Conservation (phyloP, 2,113 vertebrate species). For the Phyllostomus hastatus region DNA sequence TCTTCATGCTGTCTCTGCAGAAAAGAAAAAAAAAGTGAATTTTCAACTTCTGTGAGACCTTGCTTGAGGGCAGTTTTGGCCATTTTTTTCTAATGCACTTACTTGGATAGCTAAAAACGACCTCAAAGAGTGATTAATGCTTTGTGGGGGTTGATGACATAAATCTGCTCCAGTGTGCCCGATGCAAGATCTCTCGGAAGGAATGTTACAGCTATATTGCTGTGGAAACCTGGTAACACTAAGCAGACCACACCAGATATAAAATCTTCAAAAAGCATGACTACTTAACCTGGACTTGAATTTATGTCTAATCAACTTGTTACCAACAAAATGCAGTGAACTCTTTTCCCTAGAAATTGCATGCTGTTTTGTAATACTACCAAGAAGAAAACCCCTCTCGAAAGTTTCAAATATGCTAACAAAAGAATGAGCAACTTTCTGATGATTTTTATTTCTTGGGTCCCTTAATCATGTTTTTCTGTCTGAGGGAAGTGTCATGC, state of each 20-base stretch:
- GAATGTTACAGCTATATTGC: slow-evolving; percentile 78
- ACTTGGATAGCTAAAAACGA: slow-evolving; percentile 78
- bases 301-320: slow-evolving; percentile 73
- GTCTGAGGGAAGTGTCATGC: neutral
- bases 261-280: slow-evolving; percentile 69
- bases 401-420: neutral
- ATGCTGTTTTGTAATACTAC: neutral
- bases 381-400: slow-evolving; percentile 3
- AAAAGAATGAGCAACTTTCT: slow-evolving; percentile 1
- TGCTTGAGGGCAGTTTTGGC: slow-evolving; percentile 65
- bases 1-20: slow-evolving; percentile 47
- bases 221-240: slow-evolving; percentile 77
- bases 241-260: slow-evolving; percentile 78
- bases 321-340: slow-evolving; percentile 58
- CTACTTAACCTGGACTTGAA: slow-evolving; percentile 43
- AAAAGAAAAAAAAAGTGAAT: slow-evolving; percentile 65
- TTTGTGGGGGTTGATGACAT: slow-evolving; percentile 78
- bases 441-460: slow-evolving; percentile 17
- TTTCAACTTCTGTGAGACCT: slow-evolving; percentile 59
- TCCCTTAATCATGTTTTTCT: neutral
- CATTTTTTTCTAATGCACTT: slow-evolving; percentile 66
- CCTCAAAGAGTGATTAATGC: slow-evolving; percentile 80
- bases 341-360: slow-evolving; percentile 18
- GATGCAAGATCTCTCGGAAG: slow-evolving; percentile 73
- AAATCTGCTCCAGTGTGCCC: slow-evolving; percentile 80